phyloP scores from a whole-genome alignment of 2,113 vertebrate genomes.

The Pelvicachromis taeniatus region DNA sequence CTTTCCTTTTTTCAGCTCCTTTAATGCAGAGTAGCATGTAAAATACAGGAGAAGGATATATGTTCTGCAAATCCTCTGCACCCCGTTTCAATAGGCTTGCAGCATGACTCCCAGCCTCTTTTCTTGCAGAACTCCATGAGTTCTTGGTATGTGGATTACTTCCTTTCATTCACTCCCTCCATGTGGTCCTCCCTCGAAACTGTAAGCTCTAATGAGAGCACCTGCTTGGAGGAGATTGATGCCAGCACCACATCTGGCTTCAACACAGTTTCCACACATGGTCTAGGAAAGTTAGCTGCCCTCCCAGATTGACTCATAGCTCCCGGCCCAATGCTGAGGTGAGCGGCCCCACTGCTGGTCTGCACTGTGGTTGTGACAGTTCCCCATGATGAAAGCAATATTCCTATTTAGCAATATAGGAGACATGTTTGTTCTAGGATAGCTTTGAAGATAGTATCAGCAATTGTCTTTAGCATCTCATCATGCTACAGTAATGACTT shows the following conservation, averaged over 20 bases:
- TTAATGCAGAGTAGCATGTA: neutral
- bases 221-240: neutral
- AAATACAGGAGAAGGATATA: neutral
- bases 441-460: neutral
- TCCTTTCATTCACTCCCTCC: neutral
- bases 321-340: neutral
- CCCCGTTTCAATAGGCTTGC: neutral
- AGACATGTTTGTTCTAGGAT: neutral
- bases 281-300: neutral
- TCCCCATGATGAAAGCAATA: neutral
- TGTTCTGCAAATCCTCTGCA: neutral
- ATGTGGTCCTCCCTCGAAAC: neutral
- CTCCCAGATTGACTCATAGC: neutral
- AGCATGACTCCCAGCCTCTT: neutral
- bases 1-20: too few relatives aligned
- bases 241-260: neutral
- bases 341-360: neutral
- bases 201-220: neutral
- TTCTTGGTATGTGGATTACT: neutral
- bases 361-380: neutral
- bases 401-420: neutral
- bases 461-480: neutral
- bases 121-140: neutral
- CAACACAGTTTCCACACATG: neutral
- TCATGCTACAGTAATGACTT: neutral